Evolutionary conservation across 2,113 vertebrate genomes (phyloP).

Genomic region (Petaurus breviceps): DNA sequence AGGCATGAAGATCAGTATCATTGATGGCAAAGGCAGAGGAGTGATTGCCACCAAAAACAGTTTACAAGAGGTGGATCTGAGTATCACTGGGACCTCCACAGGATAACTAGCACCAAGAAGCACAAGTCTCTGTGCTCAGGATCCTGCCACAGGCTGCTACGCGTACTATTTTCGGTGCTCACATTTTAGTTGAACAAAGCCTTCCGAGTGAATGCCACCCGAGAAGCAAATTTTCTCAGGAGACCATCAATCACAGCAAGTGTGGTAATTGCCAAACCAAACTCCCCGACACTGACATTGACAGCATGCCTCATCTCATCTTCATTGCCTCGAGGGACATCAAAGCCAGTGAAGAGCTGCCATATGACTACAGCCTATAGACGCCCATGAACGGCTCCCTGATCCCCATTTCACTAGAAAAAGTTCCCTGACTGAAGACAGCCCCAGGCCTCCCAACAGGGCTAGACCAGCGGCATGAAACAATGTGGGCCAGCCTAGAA

Average conservation of each 20-base stretch:
- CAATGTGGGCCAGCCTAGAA: neutral
- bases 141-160: constrained; percentile 95
- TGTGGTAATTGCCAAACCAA: constrained; percentile 95
- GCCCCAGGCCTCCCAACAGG: too few species aligned
- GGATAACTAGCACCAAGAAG: constrained; percentile 90
- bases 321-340: constrained; percentile 93
- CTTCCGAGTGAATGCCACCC: constrained; percentile 96
- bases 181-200: constrained; percentile 86
- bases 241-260: constrained; percentile 96
- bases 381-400: constrained; percentile 94
- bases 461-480: neutral
- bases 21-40: constrained; percentile 93
- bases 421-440: constrained; percentile 48
- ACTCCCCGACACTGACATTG: constrained; percentile 87
- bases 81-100: constrained; percentile 96
- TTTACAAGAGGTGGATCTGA: constrained; percentile 95
- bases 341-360: constrained; percentile 90
- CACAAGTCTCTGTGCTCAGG: constrained; percentile 90
- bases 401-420: constrained; percentile 69
- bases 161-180: constrained; percentile 97
- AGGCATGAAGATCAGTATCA: constrained; percentile 92
- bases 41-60: constrained; percentile 90
- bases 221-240: constrained; percentile 91
- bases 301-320: constrained; percentile 93
- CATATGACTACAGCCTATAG: constrained; percentile 92